Base-by-base conservation (phyloP, 2,797 vertebrate genomes). In the Dermochelys coriacea region DNA sequence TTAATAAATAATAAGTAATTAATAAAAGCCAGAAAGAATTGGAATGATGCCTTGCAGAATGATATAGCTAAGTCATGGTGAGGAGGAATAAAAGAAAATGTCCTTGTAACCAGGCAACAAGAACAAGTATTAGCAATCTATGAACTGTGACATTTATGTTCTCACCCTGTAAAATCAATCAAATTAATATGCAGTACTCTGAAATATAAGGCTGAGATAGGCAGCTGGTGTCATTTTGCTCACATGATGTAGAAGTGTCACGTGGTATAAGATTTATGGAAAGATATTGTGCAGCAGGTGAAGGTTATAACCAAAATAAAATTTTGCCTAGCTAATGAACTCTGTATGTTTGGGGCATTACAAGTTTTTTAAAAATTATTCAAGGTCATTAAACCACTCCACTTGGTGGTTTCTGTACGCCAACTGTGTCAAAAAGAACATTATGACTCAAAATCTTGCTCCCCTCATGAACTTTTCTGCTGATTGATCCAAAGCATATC, bases 401-500 rank as follows among this genome's bases (percentile, higher is more conserved):
- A 83, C 21, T 15, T 25, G 81, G 83, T 0, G 3, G 49, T 27
- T 50, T 15, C 68, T 77, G 31, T 21, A 77, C 29, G 55, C 14
- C 91, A 94, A 87, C n/a, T 57, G 47, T 4, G 6, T n/a, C n/a
- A 93, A 71, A 59, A 85, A 45, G 41, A 68, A 2, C 61, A 34
- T 1, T 34, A 75, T 6, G 0, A 86, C 27, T 41, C 34, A 52
- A 34, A 89, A 94, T 79, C 7, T 59, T 82, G 47, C 18, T 61
- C 19, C 16, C 8, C 31, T 68, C 75, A n/a, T 51, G 59, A 41
- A 1, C 54, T 0, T 0, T 64, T 85, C 31, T 23, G 71, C 61
- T 41, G 54, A 37, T 68, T 68, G 64, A 81, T 5, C 83, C 45
- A 31, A 37, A 34, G 18, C 18, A 37, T 68, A 68, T 37, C 19